Evolutionary conservation across 1,140 invertebrate species (phyloP).

Genomic region (Drosophila sturtevanti): DNA sequence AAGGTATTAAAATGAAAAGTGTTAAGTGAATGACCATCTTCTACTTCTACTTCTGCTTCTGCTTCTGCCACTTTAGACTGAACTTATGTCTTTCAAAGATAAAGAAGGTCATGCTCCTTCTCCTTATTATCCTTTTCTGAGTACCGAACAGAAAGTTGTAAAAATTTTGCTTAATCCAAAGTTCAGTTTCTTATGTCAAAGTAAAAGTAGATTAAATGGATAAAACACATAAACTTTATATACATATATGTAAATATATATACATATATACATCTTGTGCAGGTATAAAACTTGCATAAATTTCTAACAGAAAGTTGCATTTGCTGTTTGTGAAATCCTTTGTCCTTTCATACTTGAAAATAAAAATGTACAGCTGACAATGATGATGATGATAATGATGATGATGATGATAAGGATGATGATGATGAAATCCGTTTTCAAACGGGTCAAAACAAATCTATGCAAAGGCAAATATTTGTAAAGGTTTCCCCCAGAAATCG

Average conservation of each 20-base stretch:
- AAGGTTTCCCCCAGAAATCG: background rate
- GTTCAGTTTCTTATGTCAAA: background rate
- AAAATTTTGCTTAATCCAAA: background rate
- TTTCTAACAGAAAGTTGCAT: background rate
- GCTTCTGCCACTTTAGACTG: background rate
- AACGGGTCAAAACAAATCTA: background rate
- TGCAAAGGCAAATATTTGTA: slow-evolving; percentile 3
- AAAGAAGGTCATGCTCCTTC: no score
- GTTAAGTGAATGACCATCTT: background rate
- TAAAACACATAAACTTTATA: background rate
- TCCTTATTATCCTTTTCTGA: no score
- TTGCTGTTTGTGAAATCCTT: background rate
- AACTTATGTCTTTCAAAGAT: background rate
- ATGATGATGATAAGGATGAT: background rate
- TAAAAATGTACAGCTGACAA: background rate
- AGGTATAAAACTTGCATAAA: background rate
- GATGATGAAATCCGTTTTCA: no score
- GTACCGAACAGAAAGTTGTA: background rate
- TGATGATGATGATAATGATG: background rate
- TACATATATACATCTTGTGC: background rate
- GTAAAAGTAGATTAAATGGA: background rate
- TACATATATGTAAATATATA: background rate
- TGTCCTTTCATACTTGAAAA: background rate
- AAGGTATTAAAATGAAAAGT: no score
- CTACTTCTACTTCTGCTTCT: background rate